Evolutionary conservation across 1,140 invertebrate genomes (phyloP).

Genomic region (Sitobion miscanthi): DNA sequence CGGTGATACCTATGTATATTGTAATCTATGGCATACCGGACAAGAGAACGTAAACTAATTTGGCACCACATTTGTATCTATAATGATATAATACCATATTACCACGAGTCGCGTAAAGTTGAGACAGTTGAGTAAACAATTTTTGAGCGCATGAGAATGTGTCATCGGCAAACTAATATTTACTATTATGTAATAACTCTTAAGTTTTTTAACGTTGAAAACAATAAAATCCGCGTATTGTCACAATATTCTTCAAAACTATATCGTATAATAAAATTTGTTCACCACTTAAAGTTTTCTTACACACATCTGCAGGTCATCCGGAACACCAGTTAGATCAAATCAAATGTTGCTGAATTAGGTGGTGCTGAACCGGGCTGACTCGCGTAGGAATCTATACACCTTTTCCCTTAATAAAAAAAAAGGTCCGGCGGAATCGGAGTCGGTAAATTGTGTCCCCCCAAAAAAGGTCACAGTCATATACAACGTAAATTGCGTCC

Average conservation of each 20-base stretch:
- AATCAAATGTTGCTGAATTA: not conserved
- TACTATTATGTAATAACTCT: not conserved
- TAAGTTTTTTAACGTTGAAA: not conserved
- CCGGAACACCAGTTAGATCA: not conserved
- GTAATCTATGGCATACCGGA: not conserved
- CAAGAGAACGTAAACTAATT: conserved; percentile 6
- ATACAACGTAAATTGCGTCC: not conserved
- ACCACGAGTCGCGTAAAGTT: not conserved
- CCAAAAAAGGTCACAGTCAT: not conserved
- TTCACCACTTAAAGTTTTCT: not conserved
- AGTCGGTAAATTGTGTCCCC: not conserved
- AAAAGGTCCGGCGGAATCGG: not conserved
- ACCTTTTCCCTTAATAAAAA: no score
- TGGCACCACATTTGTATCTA: not conserved
- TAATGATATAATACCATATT: not conserved
- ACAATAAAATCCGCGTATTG: not conserved
- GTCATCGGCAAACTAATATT: not conserved
- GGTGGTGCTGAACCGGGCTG: no score
- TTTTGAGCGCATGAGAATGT: not conserved
- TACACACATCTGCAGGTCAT: not conserved
- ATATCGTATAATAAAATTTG: no score
- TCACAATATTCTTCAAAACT: no score
- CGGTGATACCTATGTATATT: not conserved
- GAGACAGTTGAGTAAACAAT: not conserved
- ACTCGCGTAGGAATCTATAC: no score